Evolutionary conservation across 2,888 invertebrate genomes (phyloP), one percentile per base, ranked within the genome.

Genomic region (Archaeoteleia sp.): DNA sequence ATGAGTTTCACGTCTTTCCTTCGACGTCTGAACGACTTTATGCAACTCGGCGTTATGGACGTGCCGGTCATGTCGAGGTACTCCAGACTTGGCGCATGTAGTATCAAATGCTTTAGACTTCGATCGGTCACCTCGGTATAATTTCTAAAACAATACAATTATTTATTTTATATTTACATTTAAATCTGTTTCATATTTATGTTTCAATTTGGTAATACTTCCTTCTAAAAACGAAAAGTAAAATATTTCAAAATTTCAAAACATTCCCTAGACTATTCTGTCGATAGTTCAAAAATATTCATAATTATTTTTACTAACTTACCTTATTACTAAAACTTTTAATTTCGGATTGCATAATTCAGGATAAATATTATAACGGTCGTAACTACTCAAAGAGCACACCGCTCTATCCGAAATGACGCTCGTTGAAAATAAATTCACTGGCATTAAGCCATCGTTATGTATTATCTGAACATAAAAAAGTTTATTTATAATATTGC

Each of bases 51-150:
- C 0, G 92, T 91, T 0, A 93, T 91, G 0, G 87, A 86, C 0
- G 92, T 92, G 0, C 90, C 89, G 0, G 90, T 89, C 0, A 94
- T 88, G 81, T 94, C 93, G 0, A 94, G 79, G 14, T 84, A 85
- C 4, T 85, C 79, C 8, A 93, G 79, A 53, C 87, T 81, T 0
- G 90, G 90, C 0, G 91, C 90, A 0, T 90, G 89, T 0, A 87
- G 87, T 0, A 88, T 88, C 43, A 92, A 80, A 78, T 92, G 91
- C 8, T 84, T 80, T 10, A 93, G 78, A 37, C 90, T 90, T 3
- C 87, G 82, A 75, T 92, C 89, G 0, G 92, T 91, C 0, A 93
- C 88, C 53, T 86, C 86, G 2, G 87, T 86, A 75, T 89, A 93
- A 2, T 91, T 90, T 0, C 89, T 88, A 2, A 88, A 85, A 1